A percentile compares a stretch with the other conserved stretches of the same genome.
These are phyloP conservation scores for Ardeotis arabs DNA, from an alignment of 2,113 vertebrate genomes.

Conservation along the genomic window DNA sequence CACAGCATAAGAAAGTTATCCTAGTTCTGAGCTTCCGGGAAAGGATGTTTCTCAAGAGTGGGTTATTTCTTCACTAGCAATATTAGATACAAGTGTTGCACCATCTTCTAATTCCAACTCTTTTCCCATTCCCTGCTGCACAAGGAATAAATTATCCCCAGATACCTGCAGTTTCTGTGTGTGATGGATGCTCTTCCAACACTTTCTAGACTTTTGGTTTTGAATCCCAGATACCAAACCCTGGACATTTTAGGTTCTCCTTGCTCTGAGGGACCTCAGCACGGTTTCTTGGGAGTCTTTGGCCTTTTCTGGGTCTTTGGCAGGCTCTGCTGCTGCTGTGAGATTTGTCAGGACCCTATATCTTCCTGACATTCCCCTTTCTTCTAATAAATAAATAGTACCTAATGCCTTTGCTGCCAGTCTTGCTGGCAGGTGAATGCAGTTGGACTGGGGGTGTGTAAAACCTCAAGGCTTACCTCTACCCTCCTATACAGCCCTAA, in stretches of 20 bases:
- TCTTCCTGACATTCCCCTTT: background rate
- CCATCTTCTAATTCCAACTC: background rate
- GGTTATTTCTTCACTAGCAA: background rate
- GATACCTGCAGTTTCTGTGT: background rate
- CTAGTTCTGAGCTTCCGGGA: background rate
- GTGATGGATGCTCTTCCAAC: background rate
- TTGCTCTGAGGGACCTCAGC: background rate
- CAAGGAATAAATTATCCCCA: background rate
- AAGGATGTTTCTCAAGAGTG: background rate
- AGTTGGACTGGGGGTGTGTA: background rate
- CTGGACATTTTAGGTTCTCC: background rate
- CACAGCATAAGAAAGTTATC: background rate
- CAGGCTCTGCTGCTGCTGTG: background rate
- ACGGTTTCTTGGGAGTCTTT: background rate
- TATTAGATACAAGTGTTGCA: background rate
- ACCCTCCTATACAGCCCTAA: accelerated
- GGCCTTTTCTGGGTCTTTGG: background rate
- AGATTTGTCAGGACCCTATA: background rate
- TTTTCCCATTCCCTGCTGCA: background rate
- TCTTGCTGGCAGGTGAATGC: background rate
- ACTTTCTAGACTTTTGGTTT: background rate
- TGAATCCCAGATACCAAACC: background rate
- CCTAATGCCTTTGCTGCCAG: background rate
- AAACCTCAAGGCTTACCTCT: background rate
- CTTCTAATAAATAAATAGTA: background rate